Percentiles rank a stretch among this genome's conserved stretches.
These are phyloP conservation scores for Callipepla californica DNA, from an alignment of 2,113 vertebrate genomes.

Conservation along the genomic window DNA sequence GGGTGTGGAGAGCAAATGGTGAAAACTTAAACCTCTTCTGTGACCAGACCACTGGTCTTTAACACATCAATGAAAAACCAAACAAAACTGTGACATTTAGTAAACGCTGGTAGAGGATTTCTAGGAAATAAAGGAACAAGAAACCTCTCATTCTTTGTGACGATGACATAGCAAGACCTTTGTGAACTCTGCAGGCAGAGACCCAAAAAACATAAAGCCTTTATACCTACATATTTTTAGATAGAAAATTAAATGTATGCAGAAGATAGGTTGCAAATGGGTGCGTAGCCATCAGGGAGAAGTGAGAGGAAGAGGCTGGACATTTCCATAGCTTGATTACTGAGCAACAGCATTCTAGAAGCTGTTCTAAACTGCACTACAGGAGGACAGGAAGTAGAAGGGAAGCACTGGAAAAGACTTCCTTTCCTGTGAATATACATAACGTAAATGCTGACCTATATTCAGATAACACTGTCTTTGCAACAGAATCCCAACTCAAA, in stretches of 20 bases:
- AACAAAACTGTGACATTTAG: neutral
- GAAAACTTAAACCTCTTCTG: neutral
- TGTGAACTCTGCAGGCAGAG: neutral
- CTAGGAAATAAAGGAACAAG: neutral
- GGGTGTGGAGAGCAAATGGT: neutral
- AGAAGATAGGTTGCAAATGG: neutral
- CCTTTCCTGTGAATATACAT: neutral
- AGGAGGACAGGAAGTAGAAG: neutral
- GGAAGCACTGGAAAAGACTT: neutral
- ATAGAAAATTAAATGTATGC: no score
- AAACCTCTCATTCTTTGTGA: neutral
- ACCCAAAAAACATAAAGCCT: neutral
- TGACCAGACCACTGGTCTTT: neutral
- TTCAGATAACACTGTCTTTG: neutral
- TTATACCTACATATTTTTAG: neutral
- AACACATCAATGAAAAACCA: neutral
- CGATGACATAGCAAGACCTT: neutral
- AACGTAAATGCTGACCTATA: neutral
- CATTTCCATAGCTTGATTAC: neutral
- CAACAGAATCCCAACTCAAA: conserved; percentile 17
- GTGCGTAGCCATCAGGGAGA: neutral
- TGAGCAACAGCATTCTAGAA: neutral
- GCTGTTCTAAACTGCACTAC: neutral
- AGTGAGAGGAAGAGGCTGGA: neutral
- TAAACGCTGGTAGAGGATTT: neutral